Conservation (phyloP, 2,888 invertebrate genomes). For the Mythimna loreyi region DNA sequence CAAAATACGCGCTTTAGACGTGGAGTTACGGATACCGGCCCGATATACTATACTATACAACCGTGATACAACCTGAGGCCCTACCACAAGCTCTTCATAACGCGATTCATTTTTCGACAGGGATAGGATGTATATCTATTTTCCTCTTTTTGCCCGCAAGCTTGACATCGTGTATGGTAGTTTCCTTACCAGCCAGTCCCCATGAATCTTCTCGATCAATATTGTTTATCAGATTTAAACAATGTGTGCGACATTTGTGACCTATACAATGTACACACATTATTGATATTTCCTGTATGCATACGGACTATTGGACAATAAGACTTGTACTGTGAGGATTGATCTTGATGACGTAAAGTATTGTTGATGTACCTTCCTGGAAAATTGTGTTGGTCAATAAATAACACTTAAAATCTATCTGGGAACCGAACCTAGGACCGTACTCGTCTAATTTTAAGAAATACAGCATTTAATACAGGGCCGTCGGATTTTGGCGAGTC, state of each 20-base stretch:
- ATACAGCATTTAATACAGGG: no score
- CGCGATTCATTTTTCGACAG: no score
- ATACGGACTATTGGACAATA: constrained; percentile 30
- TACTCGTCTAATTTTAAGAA: background rate
- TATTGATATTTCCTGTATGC: constrained; percentile 24
- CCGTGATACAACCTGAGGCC: no score
- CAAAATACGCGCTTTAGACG: no score
- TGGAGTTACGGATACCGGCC: no score
- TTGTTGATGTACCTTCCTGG: constrained; percentile 1
- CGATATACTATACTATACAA: no score
- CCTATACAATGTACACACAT: background rate
- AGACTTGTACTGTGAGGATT: background rate
- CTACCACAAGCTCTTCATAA: no score
- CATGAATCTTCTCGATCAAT: background rate
- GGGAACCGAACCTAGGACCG: background rate
- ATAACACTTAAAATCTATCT: background rate
- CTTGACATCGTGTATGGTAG: no score
- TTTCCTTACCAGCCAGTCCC: background rate
- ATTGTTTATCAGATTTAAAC: constrained; percentile 26
- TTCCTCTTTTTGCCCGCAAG: no score
- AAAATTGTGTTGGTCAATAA: background rate
- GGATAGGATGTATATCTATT: no score
- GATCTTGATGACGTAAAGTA: constrained; percentile 11
- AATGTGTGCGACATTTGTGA: constrained; percentile 26
- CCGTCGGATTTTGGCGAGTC: no score